Percentiles rank a stretch among this genome's conserved stretches.
phyloP scores from a whole-genome alignment of 2,113 vertebrate genomes.

The Aplodontia rufa region DNA sequence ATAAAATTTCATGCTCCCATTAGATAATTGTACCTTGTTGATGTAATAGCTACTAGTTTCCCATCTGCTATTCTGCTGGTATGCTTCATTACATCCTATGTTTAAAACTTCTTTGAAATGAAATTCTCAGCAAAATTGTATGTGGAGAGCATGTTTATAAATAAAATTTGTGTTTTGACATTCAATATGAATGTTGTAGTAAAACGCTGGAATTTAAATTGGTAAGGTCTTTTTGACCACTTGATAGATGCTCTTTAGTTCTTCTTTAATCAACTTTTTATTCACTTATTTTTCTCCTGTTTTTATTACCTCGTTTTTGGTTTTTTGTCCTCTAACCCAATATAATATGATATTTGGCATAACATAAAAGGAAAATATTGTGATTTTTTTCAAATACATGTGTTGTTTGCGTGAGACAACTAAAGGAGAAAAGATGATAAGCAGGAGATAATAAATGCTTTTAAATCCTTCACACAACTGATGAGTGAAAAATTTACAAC shows the following conservation, averaged over 20 bases:
- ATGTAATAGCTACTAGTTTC: background rate
- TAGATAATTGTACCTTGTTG: background rate
- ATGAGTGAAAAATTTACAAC: background rate
- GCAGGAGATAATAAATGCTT: background rate
- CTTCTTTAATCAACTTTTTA: background rate
- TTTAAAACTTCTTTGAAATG: background rate
- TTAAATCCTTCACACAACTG: background rate
- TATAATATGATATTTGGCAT: background rate
- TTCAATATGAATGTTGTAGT: no score
- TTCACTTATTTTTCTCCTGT: background rate
- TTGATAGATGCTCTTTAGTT: background rate
- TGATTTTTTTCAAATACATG: background rate
- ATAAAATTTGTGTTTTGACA: background rate
- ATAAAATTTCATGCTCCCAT: background rate
- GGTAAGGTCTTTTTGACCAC: background rate
- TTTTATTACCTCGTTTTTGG: background rate
- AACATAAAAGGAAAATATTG: background rate
- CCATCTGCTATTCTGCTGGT: background rate
- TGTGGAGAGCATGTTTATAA: background rate
- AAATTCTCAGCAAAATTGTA: background rate
- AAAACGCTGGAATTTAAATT: background rate
- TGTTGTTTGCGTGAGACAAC: background rate
- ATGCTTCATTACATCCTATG: background rate
- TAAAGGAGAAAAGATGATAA: background rate
- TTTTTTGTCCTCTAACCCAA: background rate